Base-by-base conservation (phyloP, 2,113 vertebrate species). In the Prolemur simus region DNA sequence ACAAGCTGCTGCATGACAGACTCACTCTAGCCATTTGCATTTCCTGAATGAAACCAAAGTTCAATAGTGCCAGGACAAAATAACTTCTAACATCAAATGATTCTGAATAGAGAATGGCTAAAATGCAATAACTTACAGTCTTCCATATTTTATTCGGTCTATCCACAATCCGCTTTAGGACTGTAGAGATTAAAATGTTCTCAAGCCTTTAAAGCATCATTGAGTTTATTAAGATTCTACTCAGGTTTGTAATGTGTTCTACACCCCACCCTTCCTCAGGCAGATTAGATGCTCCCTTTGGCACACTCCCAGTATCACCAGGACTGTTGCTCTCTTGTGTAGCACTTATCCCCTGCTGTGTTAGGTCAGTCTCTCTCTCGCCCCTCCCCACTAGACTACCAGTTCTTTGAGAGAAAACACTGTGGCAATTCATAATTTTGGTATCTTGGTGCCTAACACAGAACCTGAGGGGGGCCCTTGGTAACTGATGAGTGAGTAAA, bases 41-140 rank as follows among this genome's bases (percentile, higher is more conserved):
- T 87, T 60, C 42, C 34, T 54, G 73, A 91, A 94, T 85, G 56
- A 96, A 96, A 85, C 29, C 60, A 32, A 95, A 78, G 60, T 86
- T 54, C 85, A 86, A 15, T 68, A 69, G 6, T 64, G 83, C 39
- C n/a, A 83, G 95, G 60, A 42, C 58, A 90, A 97, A 92, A 88
- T 87, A 77, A 95, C 77, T 69, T 96, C 42, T 54, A 69, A 68
- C 34, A 64, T 56, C 68, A 91, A 97, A 89, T 45, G 23, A 82
- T 39, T 34, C 85, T 76, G 56, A 93, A 85, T 45, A 85, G 42
- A 93, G 32, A 71, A 94, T 77, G 58, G 18, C 64, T 83, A 91
- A 93, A 84, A 85, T 63, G 52, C 49, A 89, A 60, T n/a, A 18
- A 80, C 47, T 63, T 83, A 39, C 7, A 2, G 14, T 60, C n/a